Base-by-base conservation (phyloP, 2,113 vertebrate species). In the Channa maculata region DNA sequence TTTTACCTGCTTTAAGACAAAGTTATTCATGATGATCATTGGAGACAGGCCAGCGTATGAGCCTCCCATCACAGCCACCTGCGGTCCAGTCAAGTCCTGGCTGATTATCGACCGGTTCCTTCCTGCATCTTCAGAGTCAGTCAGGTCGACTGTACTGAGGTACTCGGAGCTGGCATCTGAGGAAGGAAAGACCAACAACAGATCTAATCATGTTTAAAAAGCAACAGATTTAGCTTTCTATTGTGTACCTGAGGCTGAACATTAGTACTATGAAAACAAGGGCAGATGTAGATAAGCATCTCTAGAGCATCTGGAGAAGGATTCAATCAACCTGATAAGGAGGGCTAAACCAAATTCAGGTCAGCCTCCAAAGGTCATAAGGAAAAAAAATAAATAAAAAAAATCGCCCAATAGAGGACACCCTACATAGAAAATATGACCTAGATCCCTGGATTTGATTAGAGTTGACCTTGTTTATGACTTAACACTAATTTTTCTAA, bases 21-120 rank as follows among this genome's bases (percentile, higher is more conserved):
- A 93, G 52, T 96, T 96, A 91, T 97, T 98, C 96, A 96, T 97
- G 88, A 96, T 93, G 0, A 97, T 94, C 96, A 97, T 95, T 38
- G 95, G 92, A 71, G 96, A 94, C 2, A 96, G 86, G 0, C 92
- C 76, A 5, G 94, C 80, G 71, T 95, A 96, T 2, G 95, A 91
- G 53, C 44, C 89, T 76, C 91, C 80, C 79, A 93, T 92, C 33
- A 93, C 41, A 45, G 93, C 84, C 88, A 92, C 41, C 0, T 89
- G 92, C 61, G 84, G 80, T 61, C 84, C 15, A 59, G 92, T 6
- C 71, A 83, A 33, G 63, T 89, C 72, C 75, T 88, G 80, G 91
- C 69, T 73, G 76, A 86, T 65, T 1, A 79, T 65, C 0, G 6
- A 80, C 88, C 91, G 90, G 86, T 91, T 82, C 3, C 92, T 92